A percentile compares a stretch with the other conserved stretches of the same genome.
phyloP scores from a whole-genome alignment of 2,888 invertebrate genomes.

The Drosophila neonasuta region DNA sequence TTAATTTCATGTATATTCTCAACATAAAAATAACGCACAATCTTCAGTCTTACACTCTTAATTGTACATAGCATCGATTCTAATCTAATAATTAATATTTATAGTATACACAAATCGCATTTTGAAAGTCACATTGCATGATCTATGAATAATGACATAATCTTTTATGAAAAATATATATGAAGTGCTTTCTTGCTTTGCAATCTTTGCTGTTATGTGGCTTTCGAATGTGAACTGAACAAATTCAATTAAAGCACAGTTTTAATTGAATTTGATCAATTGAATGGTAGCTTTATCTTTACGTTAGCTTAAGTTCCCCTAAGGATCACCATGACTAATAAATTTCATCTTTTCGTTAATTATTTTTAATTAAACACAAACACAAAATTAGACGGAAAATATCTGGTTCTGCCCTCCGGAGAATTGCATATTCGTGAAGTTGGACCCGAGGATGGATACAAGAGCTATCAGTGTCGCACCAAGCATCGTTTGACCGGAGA shows the following conservation, averaged over 20 bases:
- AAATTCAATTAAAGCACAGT: slow-evolving; percentile 47
- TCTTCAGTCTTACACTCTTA: slow-evolving; percentile 29
- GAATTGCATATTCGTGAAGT: slow-evolving; percentile 98
- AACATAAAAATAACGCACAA: not conserved
- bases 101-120: slow-evolving; percentile 32
- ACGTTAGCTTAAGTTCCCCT: slow-evolving; percentile 14
- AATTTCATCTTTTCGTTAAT: slow-evolving; percentile 27
- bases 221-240: slow-evolving; percentile 47
- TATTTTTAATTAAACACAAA: slow-evolving; percentile 13
- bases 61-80: slow-evolving; percentile 20
- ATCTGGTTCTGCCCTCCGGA: slow-evolving; percentile 95
- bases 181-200: slow-evolving; percentile 7
- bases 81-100: slow-evolving; percentile 12
- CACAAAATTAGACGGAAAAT: slow-evolving; percentile 91
- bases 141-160: slow-evolving; percentile 33
- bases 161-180: slow-evolving; percentile 20
- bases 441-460: slow-evolving; percentile 96
- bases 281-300: slow-evolving; percentile 42
- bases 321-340: slow-evolving; percentile 28
- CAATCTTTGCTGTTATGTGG: slow-evolving; percentile 41
- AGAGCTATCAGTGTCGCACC: slow-evolving; percentile 96
- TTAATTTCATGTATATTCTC: not conserved
- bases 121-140: slow-evolving; percentile 62
- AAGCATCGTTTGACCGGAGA: slow-evolving; percentile 96
- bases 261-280: slow-evolving; percentile 47